Percentiles rank a stretch among this genome's conserved stretches.
Conservation (phyloP, 2,888 invertebrate genomes). For the Pammene aurita region DNA sequence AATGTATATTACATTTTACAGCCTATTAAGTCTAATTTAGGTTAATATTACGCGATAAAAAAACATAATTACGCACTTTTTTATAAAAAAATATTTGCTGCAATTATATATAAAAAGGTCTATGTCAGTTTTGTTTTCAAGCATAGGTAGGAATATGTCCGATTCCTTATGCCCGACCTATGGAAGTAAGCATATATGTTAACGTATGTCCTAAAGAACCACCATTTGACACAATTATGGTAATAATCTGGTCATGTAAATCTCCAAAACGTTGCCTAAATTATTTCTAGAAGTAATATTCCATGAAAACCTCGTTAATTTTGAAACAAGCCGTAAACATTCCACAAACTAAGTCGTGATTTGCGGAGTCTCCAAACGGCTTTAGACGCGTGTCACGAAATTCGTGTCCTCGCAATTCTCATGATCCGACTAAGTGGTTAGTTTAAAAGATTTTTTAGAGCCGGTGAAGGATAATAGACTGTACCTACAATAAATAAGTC, state of each 20-base stretch:
- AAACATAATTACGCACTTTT: too few species aligned
- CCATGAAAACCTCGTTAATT: background rate
- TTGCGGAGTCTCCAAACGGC: constrained; percentile 1
- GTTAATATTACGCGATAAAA: too few species aligned
- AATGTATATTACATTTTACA: too few species aligned
- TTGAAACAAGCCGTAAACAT: constrained; percentile 7
- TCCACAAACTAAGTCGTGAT: background rate
- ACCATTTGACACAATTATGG: background rate
- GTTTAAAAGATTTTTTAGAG: background rate
- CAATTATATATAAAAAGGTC: too few species aligned
- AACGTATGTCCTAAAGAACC: too few species aligned
- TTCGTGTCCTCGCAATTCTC: constrained; percentile 19
- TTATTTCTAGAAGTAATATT: constrained; percentile 2
- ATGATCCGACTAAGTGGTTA: constrained; percentile 11
- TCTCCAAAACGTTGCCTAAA: background rate
- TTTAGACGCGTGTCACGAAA: constrained; percentile 8
- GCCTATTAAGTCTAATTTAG: too few species aligned
- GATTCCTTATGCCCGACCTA: too few species aligned
- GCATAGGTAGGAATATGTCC: too few species aligned
- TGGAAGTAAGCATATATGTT: too few species aligned
- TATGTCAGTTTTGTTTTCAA: too few species aligned
- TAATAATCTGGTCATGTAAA: background rate
- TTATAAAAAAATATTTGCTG: too few species aligned
- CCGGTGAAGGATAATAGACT: background rate
- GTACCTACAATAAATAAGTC: background rate